These are phyloP conservation scores for Herpailurus yagouaroundi DNA, from an alignment of 2,113 vertebrate species.

Conservation along the genomic window DNA sequence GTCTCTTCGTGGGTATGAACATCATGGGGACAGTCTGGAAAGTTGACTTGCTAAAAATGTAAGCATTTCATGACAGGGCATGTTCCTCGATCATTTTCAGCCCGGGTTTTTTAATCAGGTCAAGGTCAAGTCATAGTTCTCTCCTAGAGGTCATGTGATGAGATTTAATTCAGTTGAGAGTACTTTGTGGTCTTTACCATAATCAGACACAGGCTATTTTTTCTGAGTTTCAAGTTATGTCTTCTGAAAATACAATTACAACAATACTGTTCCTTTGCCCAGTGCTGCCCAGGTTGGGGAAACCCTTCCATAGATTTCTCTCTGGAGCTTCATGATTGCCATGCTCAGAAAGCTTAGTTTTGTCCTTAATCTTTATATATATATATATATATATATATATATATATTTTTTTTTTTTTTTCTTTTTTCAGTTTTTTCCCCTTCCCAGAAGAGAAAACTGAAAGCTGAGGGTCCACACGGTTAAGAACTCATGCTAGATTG, in stretches of 20 bases:
- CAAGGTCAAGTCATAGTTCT: background rate
- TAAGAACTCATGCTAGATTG: background rate
- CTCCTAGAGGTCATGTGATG: background rate
- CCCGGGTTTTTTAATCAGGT: background rate
- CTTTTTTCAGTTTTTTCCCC: too few species aligned
- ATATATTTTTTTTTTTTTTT: background rate
- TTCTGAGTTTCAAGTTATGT: constrained; percentile 6
- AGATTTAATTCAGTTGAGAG: background rate
- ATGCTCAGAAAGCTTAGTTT: background rate
- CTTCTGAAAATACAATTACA: background rate
- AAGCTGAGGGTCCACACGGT: background rate
- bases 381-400: too few species aligned
- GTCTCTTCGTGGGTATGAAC: background rate
- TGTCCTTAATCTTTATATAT: background rate
- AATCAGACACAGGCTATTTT: background rate
- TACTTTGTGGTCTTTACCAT: background rate
- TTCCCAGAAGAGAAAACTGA: background rate
- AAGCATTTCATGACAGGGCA: background rate
- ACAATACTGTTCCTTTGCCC: background rate
- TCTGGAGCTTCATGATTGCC: background rate
- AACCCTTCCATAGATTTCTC: background rate
- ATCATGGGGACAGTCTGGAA: background rate
- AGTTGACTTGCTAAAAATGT: background rate
- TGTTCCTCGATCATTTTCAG: background rate
- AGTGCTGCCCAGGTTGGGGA: background rate